phyloP scores from a whole-genome alignment of 1,140 invertebrate genomes.

The Onthophagus taurus region DNA sequence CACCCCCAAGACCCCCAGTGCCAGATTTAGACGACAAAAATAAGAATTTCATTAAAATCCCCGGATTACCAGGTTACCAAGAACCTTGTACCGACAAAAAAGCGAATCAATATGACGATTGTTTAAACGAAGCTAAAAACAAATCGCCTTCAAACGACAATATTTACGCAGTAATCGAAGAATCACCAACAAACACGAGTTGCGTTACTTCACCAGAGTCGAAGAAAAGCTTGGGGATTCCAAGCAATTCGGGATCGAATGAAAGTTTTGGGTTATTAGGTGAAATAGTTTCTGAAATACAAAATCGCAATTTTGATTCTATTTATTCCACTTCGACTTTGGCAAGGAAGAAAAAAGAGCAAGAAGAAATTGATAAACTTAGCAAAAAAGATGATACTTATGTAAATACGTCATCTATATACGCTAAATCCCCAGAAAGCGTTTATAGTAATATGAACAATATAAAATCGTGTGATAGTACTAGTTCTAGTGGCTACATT shows the following conservation, averaged over 20 bases:
- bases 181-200: constrained; percentile 43
- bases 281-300: constrained; percentile 79
- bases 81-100: constrained; percentile 33
- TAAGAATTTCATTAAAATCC: constrained; percentile 32
- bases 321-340: constrained; percentile 71
- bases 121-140: constrained; percentile 53
- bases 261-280: constrained; percentile 63
- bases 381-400: constrained; percentile 40
- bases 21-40: constrained; percentile 29
- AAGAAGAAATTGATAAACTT: constrained; percentile 35
- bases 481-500: constrained; percentile 63
- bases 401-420: constrained; percentile 44
- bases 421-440: constrained; percentile 48
- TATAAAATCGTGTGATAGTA: constrained; percentile 46
- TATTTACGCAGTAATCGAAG: constrained; percentile 80
- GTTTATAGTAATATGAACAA: constrained; percentile 48
- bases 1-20: constrained; percentile 47
- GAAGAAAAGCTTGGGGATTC: constrained; percentile 27
- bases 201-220: constrained; percentile 44
- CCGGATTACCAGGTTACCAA: constrained; percentile 45
- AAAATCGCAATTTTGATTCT: constrained; percentile 72
- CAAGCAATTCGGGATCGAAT: constrained; percentile 38
- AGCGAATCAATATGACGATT: constrained; percentile 62
- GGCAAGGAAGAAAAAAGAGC: constrained; percentile 48
- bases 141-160: constrained; percentile 54